Conservation (phyloP, 2,797 vertebrate genomes). For the Macropus fuliginosus region DNA sequence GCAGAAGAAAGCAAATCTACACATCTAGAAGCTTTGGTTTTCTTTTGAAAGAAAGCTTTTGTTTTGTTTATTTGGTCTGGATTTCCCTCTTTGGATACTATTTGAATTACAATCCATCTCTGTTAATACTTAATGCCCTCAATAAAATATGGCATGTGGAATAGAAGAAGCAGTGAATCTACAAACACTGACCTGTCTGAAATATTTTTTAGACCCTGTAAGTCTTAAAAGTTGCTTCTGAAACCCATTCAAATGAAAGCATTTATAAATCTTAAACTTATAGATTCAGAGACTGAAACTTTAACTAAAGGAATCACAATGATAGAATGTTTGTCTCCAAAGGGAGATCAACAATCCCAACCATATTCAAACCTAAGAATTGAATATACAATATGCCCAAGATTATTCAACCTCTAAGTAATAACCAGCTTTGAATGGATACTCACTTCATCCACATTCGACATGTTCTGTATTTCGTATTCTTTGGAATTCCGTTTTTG, state of each 20-base stretch:
- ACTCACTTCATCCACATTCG: background rate
- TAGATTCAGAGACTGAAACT: conserved; percentile 42
- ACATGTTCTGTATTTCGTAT: background rate
- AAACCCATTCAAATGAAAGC: conserved; percentile 39
- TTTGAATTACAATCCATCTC: background rate
- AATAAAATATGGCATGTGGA: conserved; percentile 33
- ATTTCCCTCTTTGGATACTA: background rate
- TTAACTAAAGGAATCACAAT: background rate
- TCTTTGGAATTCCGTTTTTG: background rate
- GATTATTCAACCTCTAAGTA: background rate
- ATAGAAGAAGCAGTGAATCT: background rate
- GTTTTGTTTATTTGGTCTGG: background rate
- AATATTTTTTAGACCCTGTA: background rate
- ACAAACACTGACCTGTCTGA: conserved; percentile 24
- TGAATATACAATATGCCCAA: background rate
- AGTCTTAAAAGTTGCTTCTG: conserved; percentile 45
- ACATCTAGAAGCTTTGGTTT: background rate
- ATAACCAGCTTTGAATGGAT: background rate
- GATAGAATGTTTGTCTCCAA: background rate
- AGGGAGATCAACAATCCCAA: background rate
- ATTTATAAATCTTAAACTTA: conserved; percentile 22
- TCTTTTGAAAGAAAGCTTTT: background rate
- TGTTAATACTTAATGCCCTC: conserved; percentile 21
- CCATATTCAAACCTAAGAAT: background rate
- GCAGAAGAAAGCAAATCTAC: background rate